Conservation (phyloP, 2,113 vertebrate genomes). For the Zapus hudsonius region DNA sequence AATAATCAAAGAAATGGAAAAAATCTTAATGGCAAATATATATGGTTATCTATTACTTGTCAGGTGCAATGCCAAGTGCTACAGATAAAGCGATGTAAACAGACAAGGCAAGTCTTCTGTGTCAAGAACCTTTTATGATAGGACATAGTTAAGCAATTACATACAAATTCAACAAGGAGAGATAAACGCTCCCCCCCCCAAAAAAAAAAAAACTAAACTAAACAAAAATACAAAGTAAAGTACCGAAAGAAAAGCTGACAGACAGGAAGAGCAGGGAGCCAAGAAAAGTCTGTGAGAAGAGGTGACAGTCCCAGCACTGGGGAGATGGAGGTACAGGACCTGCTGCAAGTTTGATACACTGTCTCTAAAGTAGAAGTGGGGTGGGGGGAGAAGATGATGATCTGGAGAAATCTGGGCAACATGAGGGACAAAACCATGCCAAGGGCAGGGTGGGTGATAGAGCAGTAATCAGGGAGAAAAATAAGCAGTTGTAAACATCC, state of each 20-base stretch:
- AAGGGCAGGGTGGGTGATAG: neutral
- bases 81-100: neutral
- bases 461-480: neutral
- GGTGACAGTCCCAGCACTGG: neutral
- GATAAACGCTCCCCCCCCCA: neutral
- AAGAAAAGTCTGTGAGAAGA: neutral
- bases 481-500: neutral
- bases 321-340: neutral
- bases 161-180: neutral
- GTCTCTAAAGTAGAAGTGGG: too few species aligned
- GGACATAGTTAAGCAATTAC: neutral
- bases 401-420: neutral
- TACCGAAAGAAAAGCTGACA: neutral
- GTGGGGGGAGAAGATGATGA: too few species aligned
- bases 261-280: neutral
- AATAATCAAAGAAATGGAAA: neutral
- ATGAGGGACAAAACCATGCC: neutral
- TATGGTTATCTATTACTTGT: neutral
- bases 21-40: neutral
- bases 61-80: neutral
- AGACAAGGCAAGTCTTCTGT: neutral
- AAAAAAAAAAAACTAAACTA: too few species aligned
- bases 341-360: neutral
- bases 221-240: neutral
- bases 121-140: neutral